These are phyloP conservation scores for Upupa epops DNA, from an alignment of 2,113 vertebrate genomes.

Conservation along the genomic window DNA sequence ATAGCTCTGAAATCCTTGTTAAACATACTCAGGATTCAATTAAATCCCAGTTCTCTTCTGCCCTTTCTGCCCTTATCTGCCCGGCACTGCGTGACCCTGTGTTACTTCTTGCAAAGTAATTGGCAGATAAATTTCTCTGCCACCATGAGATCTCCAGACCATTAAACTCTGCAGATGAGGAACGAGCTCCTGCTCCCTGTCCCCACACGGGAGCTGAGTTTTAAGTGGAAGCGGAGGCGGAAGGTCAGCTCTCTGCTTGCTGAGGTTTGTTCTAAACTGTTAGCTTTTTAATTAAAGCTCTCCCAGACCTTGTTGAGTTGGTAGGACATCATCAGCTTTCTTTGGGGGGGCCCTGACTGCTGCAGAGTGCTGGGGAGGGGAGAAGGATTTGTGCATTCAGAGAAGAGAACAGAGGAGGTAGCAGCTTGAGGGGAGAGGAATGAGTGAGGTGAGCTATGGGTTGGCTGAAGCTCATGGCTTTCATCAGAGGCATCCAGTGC, in stretches of 20 bases:
- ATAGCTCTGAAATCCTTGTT: background rate
- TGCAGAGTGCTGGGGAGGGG: background rate
- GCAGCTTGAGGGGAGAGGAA: background rate
- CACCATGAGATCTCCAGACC: background rate
- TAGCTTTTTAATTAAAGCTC: background rate
- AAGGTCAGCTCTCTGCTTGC: background rate
- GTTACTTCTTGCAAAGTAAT: conserved; percentile 9
- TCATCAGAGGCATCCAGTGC: background rate
- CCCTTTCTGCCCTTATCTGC: background rate
- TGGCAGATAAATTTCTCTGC: conserved; percentile 1
- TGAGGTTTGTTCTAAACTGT: background rate
- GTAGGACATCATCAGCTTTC: conserved; percentile 3
- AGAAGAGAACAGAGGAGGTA: background rate
- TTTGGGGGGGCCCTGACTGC: background rate
- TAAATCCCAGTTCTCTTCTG: background rate
- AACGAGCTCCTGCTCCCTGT: background rate
- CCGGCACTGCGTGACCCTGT: background rate
- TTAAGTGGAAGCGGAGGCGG: background rate
- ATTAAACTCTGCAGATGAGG: background rate
- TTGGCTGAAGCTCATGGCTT: background rate
- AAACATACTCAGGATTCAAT: background rate
- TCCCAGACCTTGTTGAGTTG: background rate
- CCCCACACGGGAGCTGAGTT: too few relatives aligned
- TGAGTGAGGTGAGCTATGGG: background rate
- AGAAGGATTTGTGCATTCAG: background rate